These are phyloP conservation scores for Epirrhoe alternata DNA, from an alignment of 2,888 invertebrate genomes.

Conservation along the genomic window DNA sequence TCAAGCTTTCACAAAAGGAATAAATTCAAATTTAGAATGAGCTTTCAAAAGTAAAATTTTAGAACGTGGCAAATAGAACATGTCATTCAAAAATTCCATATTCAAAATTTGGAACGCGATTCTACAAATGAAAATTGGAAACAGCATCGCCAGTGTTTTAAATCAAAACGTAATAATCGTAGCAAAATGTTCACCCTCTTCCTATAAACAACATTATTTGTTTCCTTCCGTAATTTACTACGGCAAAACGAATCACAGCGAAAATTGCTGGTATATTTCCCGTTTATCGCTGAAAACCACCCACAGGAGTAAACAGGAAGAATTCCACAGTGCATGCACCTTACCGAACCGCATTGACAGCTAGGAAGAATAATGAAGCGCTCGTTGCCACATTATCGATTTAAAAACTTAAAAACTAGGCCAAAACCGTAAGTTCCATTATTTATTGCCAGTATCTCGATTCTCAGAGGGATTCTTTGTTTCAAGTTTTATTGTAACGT, in stretches of 20 bases:
- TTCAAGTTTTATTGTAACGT: slow-evolving; percentile 35
- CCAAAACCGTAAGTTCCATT: slow-evolving; percentile 37
- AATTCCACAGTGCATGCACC: slow-evolving; percentile 56
- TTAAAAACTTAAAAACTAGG: slow-evolving; percentile 46
- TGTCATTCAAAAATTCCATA: neutral
- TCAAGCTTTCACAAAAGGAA: slow-evolving; percentile 16
- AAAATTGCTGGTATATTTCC: slow-evolving; percentile 39
- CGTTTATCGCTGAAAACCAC: slow-evolving; percentile 35
- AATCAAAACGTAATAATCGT: slow-evolving; percentile 16
- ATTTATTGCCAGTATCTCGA: slow-evolving; percentile 38
- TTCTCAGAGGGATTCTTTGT: slow-evolving; percentile 30
- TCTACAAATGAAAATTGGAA: slow-evolving; percentile 13
- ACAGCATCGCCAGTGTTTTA: slow-evolving; percentile 4
- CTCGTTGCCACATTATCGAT: slow-evolving; percentile 52
- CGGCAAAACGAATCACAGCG: slow-evolving; percentile 33
- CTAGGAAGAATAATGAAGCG: slow-evolving; percentile 54
- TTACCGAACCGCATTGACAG: slow-evolving; percentile 54
- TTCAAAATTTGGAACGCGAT: neutral
- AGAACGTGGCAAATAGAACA: neutral
- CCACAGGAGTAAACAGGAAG: slow-evolving; percentile 55
- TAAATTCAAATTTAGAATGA: slow-evolving; percentile 24
- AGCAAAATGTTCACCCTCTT: slow-evolving; percentile 17
- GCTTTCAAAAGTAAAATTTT: slow-evolving; percentile 10
- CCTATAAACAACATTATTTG: slow-evolving; percentile 35
- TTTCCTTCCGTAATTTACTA: slow-evolving; percentile 30